A percentile compares a stretch with the other conserved stretches of the same genome.
These are phyloP conservation scores for Bedellia somnulentella DNA, from an alignment of 2,888 invertebrate genomes.

Conservation along the genomic window DNA sequence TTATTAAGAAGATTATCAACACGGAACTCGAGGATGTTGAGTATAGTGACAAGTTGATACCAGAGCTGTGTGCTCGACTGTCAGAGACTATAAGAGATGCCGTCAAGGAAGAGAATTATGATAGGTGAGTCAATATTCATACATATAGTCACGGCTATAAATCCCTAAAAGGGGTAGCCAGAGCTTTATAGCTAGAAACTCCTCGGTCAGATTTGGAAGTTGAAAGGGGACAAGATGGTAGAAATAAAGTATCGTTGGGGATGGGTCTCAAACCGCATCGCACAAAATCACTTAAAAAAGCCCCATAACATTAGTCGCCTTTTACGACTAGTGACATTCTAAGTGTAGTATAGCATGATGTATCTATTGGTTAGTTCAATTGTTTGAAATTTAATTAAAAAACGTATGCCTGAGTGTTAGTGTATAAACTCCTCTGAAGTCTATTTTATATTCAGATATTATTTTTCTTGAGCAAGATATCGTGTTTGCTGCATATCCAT, in stretches of 20 bases:
- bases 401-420: no score
- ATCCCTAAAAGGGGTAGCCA: no score
- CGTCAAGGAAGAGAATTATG: slow-evolving; percentile 67
- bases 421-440: no score
- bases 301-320: no score
- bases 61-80: slow-evolving; percentile 59
- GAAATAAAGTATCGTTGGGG: background rate
- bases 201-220: background rate
- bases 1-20: slow-evolving; percentile 60
- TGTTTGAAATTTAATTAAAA: no score
- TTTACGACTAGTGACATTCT: no score
- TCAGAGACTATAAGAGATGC: slow-evolving; percentile 62
- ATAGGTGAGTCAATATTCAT: slow-evolving; percentile 48
- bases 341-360: no score
- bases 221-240: background rate
- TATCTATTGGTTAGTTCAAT: no score
- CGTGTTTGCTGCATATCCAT: no score
- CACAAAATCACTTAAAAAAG: background rate
- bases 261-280: background rate
- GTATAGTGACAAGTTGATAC: slow-evolving; percentile 62
- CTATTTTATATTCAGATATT: no score
- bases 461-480: no score
- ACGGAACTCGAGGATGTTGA: slow-evolving; percentile 64
- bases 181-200: background rate
- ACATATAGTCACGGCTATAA: background rate